Conservation (phyloP, 2,797 vertebrate species). For the Valencia hispanica region DNA sequence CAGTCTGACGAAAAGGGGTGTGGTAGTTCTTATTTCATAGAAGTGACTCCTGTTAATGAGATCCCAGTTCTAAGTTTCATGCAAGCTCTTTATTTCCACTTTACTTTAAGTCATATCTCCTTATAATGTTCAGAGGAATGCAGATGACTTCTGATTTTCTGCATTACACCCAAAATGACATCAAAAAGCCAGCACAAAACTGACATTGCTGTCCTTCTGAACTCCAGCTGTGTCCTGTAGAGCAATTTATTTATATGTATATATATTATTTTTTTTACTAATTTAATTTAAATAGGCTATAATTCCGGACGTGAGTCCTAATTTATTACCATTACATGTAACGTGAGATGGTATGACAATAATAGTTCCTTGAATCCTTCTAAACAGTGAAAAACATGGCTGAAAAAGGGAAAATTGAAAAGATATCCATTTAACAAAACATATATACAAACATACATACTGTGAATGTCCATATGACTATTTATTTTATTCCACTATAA, state of each 20-base stretch:
- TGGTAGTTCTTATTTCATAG: conserved; percentile 1
- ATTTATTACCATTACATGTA: no score
- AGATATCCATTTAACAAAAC: background rate
- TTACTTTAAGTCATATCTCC: conserved; percentile 29
- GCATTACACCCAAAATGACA: background rate
- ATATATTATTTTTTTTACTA: no score
- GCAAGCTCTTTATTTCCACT: background rate
- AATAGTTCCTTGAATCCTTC: no score
- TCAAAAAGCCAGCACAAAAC: no score
- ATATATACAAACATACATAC: no score
- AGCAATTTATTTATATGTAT: no score
- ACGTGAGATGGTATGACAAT: no score
- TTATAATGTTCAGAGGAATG: conserved; percentile 40
- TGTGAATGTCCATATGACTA: background rate
- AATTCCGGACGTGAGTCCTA: no score
- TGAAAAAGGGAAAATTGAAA: background rate
- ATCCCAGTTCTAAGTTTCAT: conserved; percentile 29
- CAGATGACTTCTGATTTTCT: conserved; percentile 10
- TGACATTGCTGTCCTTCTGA: no score
- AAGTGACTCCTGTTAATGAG: conserved; percentile 22
- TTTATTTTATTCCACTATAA: background rate
- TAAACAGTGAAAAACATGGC: no score
- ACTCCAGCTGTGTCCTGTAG: no score
- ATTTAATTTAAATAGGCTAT: no score
- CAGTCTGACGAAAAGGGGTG: background rate